Evolutionary conservation across 2,888 invertebrate genomes (phyloP).

Genomic region (Archips crataeganus): DNA sequence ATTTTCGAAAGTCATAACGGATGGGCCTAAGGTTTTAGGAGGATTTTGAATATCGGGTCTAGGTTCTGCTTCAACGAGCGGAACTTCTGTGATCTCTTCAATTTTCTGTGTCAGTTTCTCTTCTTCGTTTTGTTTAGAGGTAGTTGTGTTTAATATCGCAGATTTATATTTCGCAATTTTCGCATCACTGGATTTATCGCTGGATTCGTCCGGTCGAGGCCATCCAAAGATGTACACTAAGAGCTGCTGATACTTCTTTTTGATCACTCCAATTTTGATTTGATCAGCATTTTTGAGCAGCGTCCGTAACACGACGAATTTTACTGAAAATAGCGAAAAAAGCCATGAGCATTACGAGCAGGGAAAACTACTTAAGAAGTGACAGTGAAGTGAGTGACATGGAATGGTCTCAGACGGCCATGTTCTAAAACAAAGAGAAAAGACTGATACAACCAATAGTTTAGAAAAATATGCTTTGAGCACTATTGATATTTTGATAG

Average conservation of each 20-base stretch:
- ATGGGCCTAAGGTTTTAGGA: conserved; percentile 16
- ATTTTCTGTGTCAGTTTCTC: conserved; percentile 29
- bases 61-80: conserved; percentile 27
- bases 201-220: neutral
- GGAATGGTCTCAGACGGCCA: no score
- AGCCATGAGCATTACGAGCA: conserved; percentile 1
- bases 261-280: neutral
- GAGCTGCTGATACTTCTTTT: conserved; percentile 1
- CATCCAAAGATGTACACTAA: conserved; percentile 1
- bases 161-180: neutral
- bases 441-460: neutral
- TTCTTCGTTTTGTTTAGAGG: neutral
- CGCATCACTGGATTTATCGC: neutral
- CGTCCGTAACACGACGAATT: conserved; percentile 11
- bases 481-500: no score
- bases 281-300: neutral
- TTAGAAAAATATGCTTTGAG: neutral
- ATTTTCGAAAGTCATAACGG: conserved; percentile 15
- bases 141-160: conserved; percentile 19
- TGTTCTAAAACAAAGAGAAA: no score
- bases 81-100: conserved; percentile 26
- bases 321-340: conserved; percentile 28
- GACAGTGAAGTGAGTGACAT: no score
- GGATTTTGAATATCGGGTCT: conserved; percentile 21
- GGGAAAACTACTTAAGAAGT: neutral